Evolutionary conservation across 2,888 invertebrate genomes (phyloP).

Genomic region (Listrodromus nycthemerus): DNA sequence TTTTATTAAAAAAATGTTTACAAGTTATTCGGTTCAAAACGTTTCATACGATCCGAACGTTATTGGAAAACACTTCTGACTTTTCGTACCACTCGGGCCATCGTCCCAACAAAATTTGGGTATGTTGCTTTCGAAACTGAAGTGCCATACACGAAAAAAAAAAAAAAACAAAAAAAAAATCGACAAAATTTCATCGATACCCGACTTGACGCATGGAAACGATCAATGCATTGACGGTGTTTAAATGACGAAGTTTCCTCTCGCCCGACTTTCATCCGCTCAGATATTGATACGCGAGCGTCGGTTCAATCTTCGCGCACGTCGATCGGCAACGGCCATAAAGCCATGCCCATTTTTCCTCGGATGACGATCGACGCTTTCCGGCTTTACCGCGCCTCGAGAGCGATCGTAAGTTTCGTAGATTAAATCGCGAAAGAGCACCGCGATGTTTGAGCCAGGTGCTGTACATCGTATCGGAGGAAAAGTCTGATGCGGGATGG

Average conservation of each 20-base stretch:
- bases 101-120: too few species aligned
- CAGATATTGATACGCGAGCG: not conserved
- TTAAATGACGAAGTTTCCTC: too few species aligned
- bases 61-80: too few species aligned
- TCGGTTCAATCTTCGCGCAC: not conserved
- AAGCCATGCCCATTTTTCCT: not conserved
- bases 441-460: slow-evolving; percentile 47
- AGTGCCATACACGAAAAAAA: too few species aligned
- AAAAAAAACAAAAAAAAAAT: too few species aligned
- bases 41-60: too few species aligned
- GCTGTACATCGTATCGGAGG: slow-evolving; percentile 20
- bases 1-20: too few species aligned
- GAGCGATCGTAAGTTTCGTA: slow-evolving; percentile 13
- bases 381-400: not conserved
- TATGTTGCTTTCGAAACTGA: too few species aligned
- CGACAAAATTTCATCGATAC: too few species aligned
- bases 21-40: not conserved
- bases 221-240: too few species aligned
- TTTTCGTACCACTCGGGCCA: too few species aligned
- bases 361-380: not conserved
- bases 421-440: slow-evolving; percentile 37
- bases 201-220: too few species aligned
- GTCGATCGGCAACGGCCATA: not conserved
- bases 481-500: slow-evolving; percentile 28
- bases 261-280: not conserved